Conservation (phyloP, 2,113 vertebrate genomes). For the Tachysurus fulvidraco region DNA sequence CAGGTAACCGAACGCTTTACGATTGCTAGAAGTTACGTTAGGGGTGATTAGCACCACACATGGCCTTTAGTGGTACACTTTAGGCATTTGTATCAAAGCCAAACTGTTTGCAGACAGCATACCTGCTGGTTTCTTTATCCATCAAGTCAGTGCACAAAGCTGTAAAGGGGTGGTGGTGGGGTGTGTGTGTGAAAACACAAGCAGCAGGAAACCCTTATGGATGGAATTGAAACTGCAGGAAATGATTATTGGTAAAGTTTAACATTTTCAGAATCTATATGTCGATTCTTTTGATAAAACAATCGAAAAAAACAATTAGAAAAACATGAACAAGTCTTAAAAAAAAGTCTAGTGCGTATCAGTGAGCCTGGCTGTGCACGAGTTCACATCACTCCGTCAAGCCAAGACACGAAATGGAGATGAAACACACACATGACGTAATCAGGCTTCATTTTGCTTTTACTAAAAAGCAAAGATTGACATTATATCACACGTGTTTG, state of each 20-base stretch:
- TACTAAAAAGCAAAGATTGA: neutral
- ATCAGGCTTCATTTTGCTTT: neutral
- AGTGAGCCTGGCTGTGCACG: neutral
- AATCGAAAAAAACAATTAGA: neutral
- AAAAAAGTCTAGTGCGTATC: neutral
- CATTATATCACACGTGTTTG: neutral
- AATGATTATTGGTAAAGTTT: neutral
- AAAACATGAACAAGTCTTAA: neutral
- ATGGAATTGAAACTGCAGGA: neutral
- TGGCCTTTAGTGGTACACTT: neutral
- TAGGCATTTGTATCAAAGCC: neutral
- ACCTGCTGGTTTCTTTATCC: neutral
- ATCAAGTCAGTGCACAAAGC: too few relatives aligned
- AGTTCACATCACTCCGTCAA: neutral
- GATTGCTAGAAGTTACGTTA: neutral
- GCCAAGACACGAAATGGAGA: neutral
- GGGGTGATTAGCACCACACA: neutral
- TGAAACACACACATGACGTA: neutral
- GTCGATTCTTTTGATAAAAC: neutral
- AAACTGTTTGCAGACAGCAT: neutral
- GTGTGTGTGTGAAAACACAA: neutral
- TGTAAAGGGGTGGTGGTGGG: too few relatives aligned
- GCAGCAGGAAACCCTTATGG: neutral
- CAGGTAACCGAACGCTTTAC: neutral
- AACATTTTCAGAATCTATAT: neutral